These are phyloP conservation scores for Callorhinus ursinus DNA, from an alignment of 2,113 vertebrate species.

Conservation along the genomic window DNA sequence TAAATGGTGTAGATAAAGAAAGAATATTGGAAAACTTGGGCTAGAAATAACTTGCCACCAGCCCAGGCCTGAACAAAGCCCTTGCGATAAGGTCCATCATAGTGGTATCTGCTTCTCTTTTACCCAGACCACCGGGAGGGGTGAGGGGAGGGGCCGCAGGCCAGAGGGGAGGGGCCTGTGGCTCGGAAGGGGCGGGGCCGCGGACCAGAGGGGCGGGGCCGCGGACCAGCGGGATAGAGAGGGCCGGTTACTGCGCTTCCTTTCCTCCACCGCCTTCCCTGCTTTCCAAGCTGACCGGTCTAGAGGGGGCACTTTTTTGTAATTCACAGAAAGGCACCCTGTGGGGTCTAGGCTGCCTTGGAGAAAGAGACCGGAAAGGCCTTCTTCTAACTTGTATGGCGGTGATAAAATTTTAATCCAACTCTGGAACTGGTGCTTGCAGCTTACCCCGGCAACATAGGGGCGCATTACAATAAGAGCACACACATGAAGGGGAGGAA, in stretches of 20 bases:
- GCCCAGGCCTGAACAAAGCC: background rate
- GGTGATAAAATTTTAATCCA: no score
- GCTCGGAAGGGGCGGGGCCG: background rate
- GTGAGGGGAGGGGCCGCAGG: background rate
- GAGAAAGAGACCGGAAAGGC: background rate
- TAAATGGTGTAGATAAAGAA: background rate
- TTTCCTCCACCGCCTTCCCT: background rate
- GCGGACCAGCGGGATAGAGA: no score
- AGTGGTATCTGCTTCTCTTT: no score
- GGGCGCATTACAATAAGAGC: accelerated
- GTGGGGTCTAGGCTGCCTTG: background rate
- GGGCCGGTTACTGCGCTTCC: accelerated
- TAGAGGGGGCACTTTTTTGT: background rate
- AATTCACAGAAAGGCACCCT: accelerated
- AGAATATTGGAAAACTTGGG: background rate
- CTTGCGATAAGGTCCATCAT: accelerated
- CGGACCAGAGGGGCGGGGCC: background rate
- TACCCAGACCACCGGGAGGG: background rate
- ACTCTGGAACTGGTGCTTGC: background rate
- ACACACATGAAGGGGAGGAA: background rate
- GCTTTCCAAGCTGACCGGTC: background rate
- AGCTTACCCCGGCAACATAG: background rate
- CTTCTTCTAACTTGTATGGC: no score
- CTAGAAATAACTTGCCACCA: background rate
- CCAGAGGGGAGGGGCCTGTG: background rate